Evolutionary conservation across 2,888 invertebrate genomes (phyloP), one percentile per base, ranked within the genome.

Genomic region (Perithous albicinctus): DNA sequence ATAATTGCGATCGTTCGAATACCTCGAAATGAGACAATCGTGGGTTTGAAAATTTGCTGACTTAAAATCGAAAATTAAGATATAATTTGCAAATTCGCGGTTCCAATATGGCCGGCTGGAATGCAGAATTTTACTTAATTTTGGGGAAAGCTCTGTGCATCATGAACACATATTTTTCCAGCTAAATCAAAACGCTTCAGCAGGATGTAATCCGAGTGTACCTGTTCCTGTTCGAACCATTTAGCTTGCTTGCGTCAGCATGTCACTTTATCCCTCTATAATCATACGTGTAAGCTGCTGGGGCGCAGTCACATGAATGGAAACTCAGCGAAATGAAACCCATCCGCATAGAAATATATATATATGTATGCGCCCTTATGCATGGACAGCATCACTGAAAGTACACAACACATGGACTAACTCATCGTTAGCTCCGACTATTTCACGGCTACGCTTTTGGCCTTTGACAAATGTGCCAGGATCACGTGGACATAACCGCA

Each of bases 391-490:
- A n/a, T n/a, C n/a, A n/a, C n/a, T n/a, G n/a, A n/a, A n/a, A n/a
- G 46, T 46, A 1, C 46, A 15, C 46, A 46, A 46, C 46, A 15
- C 15, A 20, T 6, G 46, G 4, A 48, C 18, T n/a, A 32, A 73
- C 8, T 10, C 46, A 23, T 48, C 46, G 29, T 43, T 73, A 61
- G 18, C 2, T n/a, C 29, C 4, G 32, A 20, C 46, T n/a, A 32
- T 48, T 46, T 48, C 18, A 5, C 15, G 15, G 18, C 26, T 63
- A 12, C 29, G 35, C n/a, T n/a, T 7, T 46, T 12, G 20, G 10
- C 61, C 29, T 73, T 48, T 51, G 26, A 48, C 48, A 51, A 26
- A 61, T 20, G n/a, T 35, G 20, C 23, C 10, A n/a, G 41, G n/a
- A n/a, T 43, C 41, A 43, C 41, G 10, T 43, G 41, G n/a, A 6